Conservation (phyloP, 2,888 invertebrate species). For the Gandaritis pyraliata region DNA sequence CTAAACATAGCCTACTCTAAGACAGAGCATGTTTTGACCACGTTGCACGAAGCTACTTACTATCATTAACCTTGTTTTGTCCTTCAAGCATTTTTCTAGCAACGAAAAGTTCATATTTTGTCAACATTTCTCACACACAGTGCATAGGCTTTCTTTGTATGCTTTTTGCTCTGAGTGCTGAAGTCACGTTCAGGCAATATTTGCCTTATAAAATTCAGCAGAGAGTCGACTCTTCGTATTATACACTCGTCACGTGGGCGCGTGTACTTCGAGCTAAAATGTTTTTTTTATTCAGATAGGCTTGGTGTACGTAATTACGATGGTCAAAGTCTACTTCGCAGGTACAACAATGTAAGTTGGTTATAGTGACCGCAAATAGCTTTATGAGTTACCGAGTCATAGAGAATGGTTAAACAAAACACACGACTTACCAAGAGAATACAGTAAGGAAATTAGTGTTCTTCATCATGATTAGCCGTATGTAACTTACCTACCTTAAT, state of each 20-base stretch:
- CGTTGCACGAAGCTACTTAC: no score
- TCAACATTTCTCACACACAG: conserved; percentile 2
- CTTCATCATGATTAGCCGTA: no score
- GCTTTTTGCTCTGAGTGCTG: conserved; percentile 36
- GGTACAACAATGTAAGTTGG: no score
- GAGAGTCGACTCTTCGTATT: conserved; percentile 59
- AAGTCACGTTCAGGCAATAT: conserved; percentile 79
- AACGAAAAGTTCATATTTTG: not conserved
- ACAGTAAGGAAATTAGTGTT: no score
- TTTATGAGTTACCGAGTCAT: no score
- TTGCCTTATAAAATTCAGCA: conserved; percentile 74
- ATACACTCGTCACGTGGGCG: conserved; percentile 48
- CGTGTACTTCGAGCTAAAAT: conserved; percentile 9
- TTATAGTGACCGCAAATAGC: no score
- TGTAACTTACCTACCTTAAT: no score
- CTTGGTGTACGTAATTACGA: not conserved
- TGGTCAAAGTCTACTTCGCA: not conserved
- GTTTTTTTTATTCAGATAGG: not conserved
- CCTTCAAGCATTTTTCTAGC: not conserved
- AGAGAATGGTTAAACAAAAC: no score
- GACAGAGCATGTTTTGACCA: no score
- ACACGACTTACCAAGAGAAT: no score
- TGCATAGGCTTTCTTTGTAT: conserved; percentile 6
- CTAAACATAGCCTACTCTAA: no score
- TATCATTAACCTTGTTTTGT: not conserved